These are phyloP conservation scores for Bucco capensis DNA, from an alignment of 2,113 vertebrate species.

Conservation along the genomic window DNA sequence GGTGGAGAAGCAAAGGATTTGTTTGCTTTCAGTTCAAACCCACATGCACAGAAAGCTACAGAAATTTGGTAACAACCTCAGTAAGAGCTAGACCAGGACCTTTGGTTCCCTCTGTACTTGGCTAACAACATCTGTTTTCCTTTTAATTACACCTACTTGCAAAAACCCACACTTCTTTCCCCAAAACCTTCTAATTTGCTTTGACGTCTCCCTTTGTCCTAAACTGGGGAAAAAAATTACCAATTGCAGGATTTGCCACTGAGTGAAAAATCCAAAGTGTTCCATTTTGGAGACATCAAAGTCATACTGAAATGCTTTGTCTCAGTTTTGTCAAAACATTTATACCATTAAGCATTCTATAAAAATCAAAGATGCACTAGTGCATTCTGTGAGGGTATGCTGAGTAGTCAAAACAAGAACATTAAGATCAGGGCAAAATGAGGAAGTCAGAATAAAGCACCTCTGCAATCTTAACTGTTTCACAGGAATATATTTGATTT, in stretches of 20 bases:
- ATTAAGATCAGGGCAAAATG: neutral
- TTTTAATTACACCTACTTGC: neutral
- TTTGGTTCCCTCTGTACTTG: neutral
- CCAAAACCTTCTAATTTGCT: neutral
- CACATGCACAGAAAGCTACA: neutral
- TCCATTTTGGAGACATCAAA: conserved; percentile 7
- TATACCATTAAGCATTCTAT: neutral
- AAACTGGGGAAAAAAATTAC: neutral
- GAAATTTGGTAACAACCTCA: neutral
- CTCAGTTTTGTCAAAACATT: conserved; percentile 27
- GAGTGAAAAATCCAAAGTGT: neutral
- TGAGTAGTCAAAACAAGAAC: conserved; percentile 21
- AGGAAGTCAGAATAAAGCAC: conserved; percentile 17
- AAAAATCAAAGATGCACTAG: neutral
- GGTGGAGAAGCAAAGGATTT: neutral
- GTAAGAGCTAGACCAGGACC: neutral
- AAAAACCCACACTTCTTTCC: neutral
- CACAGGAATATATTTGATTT: neutral
- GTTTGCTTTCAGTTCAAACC: neutral
- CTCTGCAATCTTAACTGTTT: neutral
- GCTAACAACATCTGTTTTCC: neutral
- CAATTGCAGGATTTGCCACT: neutral
- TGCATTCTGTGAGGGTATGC: neutral
- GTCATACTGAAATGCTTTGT: neutral
- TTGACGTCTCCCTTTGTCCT: neutral